Evolutionary conservation across 2,888 invertebrate genomes (phyloP), one percentile per base, ranked within the genome.

Genomic region (Trypoxylon attenuatum): DNA sequence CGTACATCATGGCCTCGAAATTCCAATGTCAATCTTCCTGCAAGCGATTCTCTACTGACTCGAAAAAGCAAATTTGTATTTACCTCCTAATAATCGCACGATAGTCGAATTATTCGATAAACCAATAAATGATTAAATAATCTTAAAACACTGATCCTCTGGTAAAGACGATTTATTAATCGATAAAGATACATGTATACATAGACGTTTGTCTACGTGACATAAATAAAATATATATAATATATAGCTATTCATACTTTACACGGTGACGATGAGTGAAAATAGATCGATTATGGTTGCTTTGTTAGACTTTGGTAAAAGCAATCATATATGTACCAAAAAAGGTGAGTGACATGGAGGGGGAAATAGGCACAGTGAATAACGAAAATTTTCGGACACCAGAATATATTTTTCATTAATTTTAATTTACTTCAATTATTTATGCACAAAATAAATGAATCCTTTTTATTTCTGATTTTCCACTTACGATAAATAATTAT

Each of bases 201-300:
- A 69, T 73, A 73, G 71, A 71, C 63, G 59, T 67, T 54, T 45
- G 57, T 68, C 49, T 58, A 38, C 49, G 65, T 56, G 69, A 73
- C 63, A 77, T 79, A 79, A 76, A 73, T 77, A 79, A 78, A 76
- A 76, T 76, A 73, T 76, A 69, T 69, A 67, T 13, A 62, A 69
- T 73, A 71, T 54, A 61, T 10, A n/a, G 27, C 27, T 46, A 15
- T 54, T 38, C 54, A 46, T 76, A 78, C 78, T 60, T 79, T 80
- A 79, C 79, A 80, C 59, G 67, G 58, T 63, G 74, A 78, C 59
- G 58, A 62, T 57, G 72, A 70, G 63, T 69, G 69, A 75, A 75
- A 76, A 69, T 75, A 71, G 54, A 69, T 21, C 41, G 62, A 69
- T 72, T 54, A 53, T 68, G 46, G 45, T 62, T 65, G 55, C 27